phyloP scores from a whole-genome alignment of 2,113 vertebrate genomes.

The Melanerpes aurifrons region DNA sequence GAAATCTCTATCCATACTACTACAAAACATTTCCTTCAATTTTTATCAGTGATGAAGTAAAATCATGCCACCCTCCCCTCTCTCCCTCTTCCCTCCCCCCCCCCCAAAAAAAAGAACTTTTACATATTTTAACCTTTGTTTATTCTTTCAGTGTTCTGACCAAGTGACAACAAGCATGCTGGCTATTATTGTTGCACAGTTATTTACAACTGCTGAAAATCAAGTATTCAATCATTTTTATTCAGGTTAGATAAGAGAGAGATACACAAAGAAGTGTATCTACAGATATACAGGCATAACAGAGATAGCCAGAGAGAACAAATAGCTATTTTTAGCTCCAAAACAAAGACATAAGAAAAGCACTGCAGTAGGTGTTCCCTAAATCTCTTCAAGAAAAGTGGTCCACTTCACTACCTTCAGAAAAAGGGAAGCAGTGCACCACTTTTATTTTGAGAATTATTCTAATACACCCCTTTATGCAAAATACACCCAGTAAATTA shows the following conservation, averaged over 20 bases:
- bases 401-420: not conserved
- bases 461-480: not conserved
- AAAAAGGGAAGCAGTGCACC: not conserved
- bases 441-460: slow-evolving; percentile 5
- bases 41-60: not conserved
- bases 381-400: not conserved
- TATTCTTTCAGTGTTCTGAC: not conserved
- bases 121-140: not conserved
- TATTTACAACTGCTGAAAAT: not conserved
- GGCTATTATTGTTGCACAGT: not conserved
- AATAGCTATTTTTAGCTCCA: slow-evolving; percentile 31
- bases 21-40: not conserved
- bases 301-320: slow-evolving; percentile 15
- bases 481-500: slow-evolving; percentile 61
- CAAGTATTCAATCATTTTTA: not conserved
- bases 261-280: slow-evolving; percentile 27
- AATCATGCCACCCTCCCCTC: fast-evolving
- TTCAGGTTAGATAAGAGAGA: not conserved
- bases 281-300: not conserved
- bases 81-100: fast-evolving
- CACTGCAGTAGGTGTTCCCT: not conserved
- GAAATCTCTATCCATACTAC: not conserved
- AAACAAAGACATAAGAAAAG: slow-evolving; percentile 24
- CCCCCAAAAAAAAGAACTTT: not conserved
- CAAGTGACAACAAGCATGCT: not conserved